Base-by-base conservation (phyloP, 1,140 invertebrate genomes). In the Bombus superbus region DNA sequence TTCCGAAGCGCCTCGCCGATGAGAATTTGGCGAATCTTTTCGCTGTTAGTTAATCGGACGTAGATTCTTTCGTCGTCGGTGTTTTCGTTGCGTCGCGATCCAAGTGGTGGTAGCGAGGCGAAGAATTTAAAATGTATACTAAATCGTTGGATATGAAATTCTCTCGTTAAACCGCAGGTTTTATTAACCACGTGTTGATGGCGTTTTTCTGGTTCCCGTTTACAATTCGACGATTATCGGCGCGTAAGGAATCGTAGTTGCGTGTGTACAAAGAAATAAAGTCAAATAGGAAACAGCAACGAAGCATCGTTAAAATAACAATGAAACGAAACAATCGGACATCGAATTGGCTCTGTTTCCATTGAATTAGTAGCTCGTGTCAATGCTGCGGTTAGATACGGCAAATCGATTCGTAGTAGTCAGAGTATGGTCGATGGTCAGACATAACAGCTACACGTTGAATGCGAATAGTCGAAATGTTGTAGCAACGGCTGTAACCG, bases 331-430 rank as follows among this genome's bases (percentile, higher is more conserved):
- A 47, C 69, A 42, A 73, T 73, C 35, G 57, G n/a, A 74, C 44
- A 44, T 74, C 13, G n/a, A 62, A 64, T 28, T 42, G 47, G 47
- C 22, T 15, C 32, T 42, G 71, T 74, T 82, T 62, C 80, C 22
- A 74, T 53, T 73, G 40, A 73, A 15, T 59, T 42, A 82, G 57
- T 66, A n/a, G 81, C 74, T 64, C 42, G 40, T 32, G 42, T 64
- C 81, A 38, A 75, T 75, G 81, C 47, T 75, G 71, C 22, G 71
- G 57, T 73, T 71, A 47, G 69, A 35, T n/a, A 28, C 22, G 69
- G 38, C 47, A 42, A 44, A 47, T 75, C 71, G 81, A 35, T 35
- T 74, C 57, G 38, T 35, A 82, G 69, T 81, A 81, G 68, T 81
- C 78, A 9, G 44, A 59, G 66, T 72, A 40, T n/a, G 47, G 53